phyloP scores from a whole-genome alignment of 2,888 invertebrate species.

The Netelia melanura region DNA sequence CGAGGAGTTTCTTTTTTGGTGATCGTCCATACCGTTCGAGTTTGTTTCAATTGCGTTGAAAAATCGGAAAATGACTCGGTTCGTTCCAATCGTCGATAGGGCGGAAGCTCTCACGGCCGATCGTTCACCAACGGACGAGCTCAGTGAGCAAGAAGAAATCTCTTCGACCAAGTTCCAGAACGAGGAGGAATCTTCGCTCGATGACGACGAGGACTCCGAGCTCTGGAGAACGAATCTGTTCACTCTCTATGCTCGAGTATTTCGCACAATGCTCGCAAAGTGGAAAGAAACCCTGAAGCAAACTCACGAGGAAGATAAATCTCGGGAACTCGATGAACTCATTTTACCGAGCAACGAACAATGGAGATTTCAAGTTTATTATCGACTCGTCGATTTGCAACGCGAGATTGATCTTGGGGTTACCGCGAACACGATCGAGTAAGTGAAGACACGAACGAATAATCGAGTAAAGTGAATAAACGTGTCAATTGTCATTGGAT shows the following conservation, averaged over 20 bases:
- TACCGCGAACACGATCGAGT: slow-evolving; percentile 46
- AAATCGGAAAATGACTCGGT: slow-evolving; percentile 37
- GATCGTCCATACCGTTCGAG: background rate
- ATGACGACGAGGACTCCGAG: slow-evolving; percentile 19
- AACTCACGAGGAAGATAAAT: slow-evolving; percentile 71
- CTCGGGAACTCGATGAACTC: slow-evolving; percentile 86
- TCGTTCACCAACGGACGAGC: slow-evolving; percentile 11
- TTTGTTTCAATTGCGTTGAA: background rate
- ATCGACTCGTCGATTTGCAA: slow-evolving; percentile 89
- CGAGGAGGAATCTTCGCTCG: slow-evolving; percentile 7
- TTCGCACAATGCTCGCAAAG: slow-evolving; percentile 87
- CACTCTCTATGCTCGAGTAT: slow-evolving; percentile 88
- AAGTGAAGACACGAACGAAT: slow-evolving; percentile 9
- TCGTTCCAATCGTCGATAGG: background rate
- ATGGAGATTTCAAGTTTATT: slow-evolving; percentile 90
- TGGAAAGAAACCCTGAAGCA: slow-evolving; percentile 78
- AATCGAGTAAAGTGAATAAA: background rate
- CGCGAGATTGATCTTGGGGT: slow-evolving; percentile 84
- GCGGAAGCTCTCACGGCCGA: slow-evolving; percentile 16
- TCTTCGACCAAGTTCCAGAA: background rate
- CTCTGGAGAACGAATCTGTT: slow-evolving; percentile 87
- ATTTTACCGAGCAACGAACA: slow-evolving; percentile 90
- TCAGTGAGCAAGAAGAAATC: background rate
- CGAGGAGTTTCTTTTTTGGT: background rate
- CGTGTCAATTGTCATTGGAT: no score